A percentile compares a stretch with the other conserved stretches of the same genome.
phyloP scores from a whole-genome alignment of 1,140 invertebrate genomes.

The Tetragonula clypearis region DNA sequence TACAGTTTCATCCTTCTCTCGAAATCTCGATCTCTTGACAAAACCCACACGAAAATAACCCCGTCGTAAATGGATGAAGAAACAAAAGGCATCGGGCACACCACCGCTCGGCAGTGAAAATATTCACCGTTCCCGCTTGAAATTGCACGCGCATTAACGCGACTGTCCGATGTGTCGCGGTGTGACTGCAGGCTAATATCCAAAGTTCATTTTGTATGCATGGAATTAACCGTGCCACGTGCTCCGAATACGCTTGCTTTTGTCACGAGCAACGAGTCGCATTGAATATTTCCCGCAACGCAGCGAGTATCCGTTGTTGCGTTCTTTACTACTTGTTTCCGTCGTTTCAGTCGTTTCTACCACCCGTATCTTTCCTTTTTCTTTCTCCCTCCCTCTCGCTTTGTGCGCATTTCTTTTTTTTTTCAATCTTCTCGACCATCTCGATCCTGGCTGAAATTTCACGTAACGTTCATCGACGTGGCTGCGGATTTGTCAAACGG shows the following conservation, averaged over 20 bases:
- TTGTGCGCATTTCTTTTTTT: too few species aligned
- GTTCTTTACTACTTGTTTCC: too few species aligned
- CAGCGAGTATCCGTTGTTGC: background rate
- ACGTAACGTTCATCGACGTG: background rate
- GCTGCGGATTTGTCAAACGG: slow-evolving; percentile 17
- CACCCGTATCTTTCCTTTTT: too few species aligned
- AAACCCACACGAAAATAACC: too few species aligned
- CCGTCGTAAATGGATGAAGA: too few species aligned
- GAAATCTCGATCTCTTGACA: too few species aligned
- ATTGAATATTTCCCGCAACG: background rate
- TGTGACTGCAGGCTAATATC: background rate
- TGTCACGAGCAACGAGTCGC: background rate
- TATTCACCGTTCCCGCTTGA: background rate
- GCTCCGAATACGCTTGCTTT: background rate
- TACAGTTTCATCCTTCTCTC: too few species aligned
- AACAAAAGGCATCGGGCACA: too few species aligned
- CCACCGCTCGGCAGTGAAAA: background rate
- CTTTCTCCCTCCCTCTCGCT: too few species aligned
- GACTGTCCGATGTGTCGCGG: too few species aligned
- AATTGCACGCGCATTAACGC: background rate
- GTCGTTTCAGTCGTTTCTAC: too few species aligned
- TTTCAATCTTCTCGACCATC: background rate
- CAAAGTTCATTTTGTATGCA: slow-evolving; percentile 12
- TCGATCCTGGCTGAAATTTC: background rate
- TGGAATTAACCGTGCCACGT: background rate